Percentiles rank a stretch among this genome's conserved stretches.
Conservation (phyloP, 2,888 invertebrate genomes). For the Dermolepida albohirtum region DNA sequence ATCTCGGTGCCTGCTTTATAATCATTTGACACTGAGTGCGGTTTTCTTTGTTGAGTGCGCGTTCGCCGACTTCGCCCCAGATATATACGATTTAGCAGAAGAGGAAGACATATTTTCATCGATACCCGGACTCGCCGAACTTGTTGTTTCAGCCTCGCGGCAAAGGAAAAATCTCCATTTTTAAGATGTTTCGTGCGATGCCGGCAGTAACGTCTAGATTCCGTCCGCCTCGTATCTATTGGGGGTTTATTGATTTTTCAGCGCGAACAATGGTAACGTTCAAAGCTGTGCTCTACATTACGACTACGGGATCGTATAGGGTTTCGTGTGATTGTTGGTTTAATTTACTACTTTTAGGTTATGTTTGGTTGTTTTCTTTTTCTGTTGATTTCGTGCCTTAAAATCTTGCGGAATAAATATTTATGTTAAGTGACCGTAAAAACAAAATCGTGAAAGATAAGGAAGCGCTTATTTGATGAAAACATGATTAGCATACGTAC, state of each 20-base stretch:
- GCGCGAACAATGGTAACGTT: not conserved
- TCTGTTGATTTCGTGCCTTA: not conserved
- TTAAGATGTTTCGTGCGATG: too few species aligned
- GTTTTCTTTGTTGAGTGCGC: slow-evolving; percentile 31
- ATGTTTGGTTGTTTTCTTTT: slow-evolving; percentile 21
- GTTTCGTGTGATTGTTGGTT: slow-evolving; percentile 32
- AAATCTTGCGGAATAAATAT: too few species aligned
- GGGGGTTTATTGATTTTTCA: slow-evolving; percentile 34
- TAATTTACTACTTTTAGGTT: slow-evolving; percentile 22
- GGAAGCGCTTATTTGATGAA: too few species aligned
- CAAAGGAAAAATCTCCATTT: not conserved
- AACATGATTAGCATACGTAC: too few species aligned
- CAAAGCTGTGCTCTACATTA: not conserved
- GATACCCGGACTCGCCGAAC: slow-evolving; percentile 6
- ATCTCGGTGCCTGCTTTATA: slow-evolving; percentile 43
- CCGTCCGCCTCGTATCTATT: slow-evolving; percentile 7
- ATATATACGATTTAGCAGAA: slow-evolving; percentile 25
- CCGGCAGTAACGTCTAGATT: slow-evolving; percentile 3
- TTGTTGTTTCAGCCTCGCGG: slow-evolving; percentile 32
- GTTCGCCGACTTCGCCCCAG: slow-evolving; percentile 12
- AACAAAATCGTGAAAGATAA: too few species aligned
- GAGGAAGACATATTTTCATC: slow-evolving; percentile 26
- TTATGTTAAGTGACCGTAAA: too few species aligned
- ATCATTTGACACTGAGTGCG: slow-evolving; percentile 42
- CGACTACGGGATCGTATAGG: not conserved